Conservation (phyloP, 64 coral and sea anemone species). For the Pocillopora damicornis region DNA sequence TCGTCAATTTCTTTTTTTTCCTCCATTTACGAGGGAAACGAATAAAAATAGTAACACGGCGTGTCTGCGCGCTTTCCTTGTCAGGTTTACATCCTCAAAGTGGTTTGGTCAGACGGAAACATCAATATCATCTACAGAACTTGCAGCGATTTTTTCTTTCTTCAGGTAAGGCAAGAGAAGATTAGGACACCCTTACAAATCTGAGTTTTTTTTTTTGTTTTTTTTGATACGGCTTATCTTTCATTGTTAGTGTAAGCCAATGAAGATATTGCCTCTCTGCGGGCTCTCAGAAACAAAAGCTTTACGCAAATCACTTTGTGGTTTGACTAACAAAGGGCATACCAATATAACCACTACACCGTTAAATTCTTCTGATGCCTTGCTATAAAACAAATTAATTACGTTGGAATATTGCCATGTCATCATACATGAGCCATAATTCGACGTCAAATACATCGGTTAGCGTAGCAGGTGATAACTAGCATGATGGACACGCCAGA, state of each 20-base stretch:
- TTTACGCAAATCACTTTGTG: neutral
- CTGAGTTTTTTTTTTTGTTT: neutral
- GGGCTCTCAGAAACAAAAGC: neutral
- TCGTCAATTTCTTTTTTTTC: too few species aligned
- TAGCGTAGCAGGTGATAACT: neutral
- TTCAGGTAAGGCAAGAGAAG: constrained; percentile 33
- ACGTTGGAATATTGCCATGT: neutral
- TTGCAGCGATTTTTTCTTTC: constrained; percentile 57
- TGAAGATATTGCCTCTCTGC: neutral
- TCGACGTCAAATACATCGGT: neutral
- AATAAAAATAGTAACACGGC: neutral
- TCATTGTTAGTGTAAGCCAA: neutral
- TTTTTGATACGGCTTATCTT: neutral
- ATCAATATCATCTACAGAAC: constrained; percentile 75
- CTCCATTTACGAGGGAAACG: too few species aligned
- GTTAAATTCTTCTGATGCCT: too few species aligned
- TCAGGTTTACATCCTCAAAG: constrained; percentile 71
- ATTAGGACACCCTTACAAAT: neutral
- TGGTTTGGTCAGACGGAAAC: constrained; percentile 68
- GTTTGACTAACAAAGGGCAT: neutral
- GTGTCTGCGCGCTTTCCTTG: neutral
- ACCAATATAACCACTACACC: neutral
- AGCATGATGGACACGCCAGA: neutral
- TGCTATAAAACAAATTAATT: too few species aligned
- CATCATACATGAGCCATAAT: neutral